These are phyloP conservation scores for Himalopsyche kuldschensis DNA, from an alignment of 2,888 invertebrate species.

Conservation along the genomic window DNA sequence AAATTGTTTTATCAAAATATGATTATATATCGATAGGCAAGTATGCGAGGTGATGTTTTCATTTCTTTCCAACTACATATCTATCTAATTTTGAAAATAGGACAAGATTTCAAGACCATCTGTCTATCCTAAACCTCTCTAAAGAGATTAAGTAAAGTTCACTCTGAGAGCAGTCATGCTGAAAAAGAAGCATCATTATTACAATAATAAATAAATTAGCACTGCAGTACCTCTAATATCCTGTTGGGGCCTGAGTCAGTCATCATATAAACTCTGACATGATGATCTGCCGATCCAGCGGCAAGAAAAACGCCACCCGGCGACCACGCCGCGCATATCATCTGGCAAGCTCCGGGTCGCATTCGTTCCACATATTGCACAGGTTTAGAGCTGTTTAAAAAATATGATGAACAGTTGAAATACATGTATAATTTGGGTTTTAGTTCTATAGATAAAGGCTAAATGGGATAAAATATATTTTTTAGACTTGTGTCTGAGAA, in stretches of 20 bases:
- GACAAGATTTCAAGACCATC: too few species aligned
- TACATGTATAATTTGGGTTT: background rate
- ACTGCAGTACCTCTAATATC: conserved; percentile 50
- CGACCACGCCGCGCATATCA: conserved; percentile 91
- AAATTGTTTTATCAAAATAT: background rate
- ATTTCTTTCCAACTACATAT: too few species aligned
- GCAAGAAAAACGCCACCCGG: conserved; percentile 89
- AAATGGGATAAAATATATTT: background rate
- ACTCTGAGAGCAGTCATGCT: too few species aligned
- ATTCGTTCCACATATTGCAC: conserved; percentile 90
- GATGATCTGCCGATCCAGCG: conserved; percentile 92
- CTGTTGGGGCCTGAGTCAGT: conserved; percentile 76
- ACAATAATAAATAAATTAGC: too few species aligned
- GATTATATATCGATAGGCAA: background rate
- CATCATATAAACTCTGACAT: conserved; percentile 89
- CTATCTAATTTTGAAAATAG: too few species aligned
- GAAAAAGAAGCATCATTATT: too few species aligned
- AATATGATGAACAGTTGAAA: background rate
- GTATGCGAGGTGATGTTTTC: background rate
- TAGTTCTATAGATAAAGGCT: background rate
- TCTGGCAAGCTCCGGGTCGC: conserved; percentile 91
- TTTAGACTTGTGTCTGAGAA: background rate
- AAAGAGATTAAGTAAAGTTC: too few species aligned
- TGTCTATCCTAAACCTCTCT: too few species aligned
- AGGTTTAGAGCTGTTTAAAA: conserved; percentile 73